Percentiles rank a stretch among this genome's conserved stretches.
These are phyloP conservation scores for Caerostris darwini DNA, from an alignment of 1,140 invertebrate genomes.

Conservation along the genomic window DNA sequence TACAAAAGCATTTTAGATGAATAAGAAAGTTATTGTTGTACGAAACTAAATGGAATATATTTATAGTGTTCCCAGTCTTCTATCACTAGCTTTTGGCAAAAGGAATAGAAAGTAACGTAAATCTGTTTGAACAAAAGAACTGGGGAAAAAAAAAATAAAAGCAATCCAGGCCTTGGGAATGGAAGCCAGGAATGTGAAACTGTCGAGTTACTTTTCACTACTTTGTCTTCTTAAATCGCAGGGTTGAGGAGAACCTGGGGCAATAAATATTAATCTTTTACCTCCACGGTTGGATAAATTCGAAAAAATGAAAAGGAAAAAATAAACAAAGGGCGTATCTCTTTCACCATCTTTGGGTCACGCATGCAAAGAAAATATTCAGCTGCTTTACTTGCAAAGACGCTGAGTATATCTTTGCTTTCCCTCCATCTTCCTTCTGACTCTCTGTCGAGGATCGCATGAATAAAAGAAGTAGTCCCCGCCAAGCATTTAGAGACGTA, in stretches of 20 bases:
- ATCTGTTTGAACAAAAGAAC: slow-evolving; percentile 49
- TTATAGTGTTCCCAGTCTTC: too few relatives aligned
- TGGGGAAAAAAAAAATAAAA: background rate
- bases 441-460: background rate
- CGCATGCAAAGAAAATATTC: background rate
- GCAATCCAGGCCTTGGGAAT: background rate
- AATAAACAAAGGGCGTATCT: slow-evolving; percentile 46
- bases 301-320: background rate
- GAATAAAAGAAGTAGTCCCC: slow-evolving; percentile 12
- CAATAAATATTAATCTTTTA: slow-evolving; percentile 59
- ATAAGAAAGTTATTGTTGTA: too few relatives aligned
- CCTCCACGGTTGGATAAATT: slow-evolving; percentile 1
- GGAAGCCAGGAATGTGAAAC: slow-evolving; percentile 26
- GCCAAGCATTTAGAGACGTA: slow-evolving; percentile 12
- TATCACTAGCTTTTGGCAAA: too few relatives aligned
- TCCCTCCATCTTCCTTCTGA: background rate
- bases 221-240: slow-evolving; percentile 34
- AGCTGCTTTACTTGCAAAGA: slow-evolving; percentile 34
- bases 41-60: too few relatives aligned
- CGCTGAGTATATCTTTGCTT: background rate
- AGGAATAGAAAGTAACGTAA: background rate
- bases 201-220: slow-evolving; percentile 43
- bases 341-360: background rate
- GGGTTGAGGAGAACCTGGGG: slow-evolving; percentile 18
- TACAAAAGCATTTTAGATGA: too few relatives aligned